Conservation (phyloP, 2,113 vertebrate species). For the Ptilonorhynchus violaceus region DNA sequence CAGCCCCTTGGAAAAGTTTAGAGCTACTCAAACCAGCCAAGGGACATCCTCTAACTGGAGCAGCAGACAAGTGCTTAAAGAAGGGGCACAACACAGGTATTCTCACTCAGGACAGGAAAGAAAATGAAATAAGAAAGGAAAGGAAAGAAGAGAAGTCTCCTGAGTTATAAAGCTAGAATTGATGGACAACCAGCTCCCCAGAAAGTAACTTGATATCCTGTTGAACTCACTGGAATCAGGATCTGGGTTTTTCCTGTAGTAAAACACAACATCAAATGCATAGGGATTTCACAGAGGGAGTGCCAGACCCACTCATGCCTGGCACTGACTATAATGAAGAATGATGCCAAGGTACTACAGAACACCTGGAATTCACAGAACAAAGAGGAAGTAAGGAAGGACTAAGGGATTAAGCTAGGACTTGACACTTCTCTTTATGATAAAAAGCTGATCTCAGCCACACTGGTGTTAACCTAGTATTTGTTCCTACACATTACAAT, state of each 20-base stretch:
- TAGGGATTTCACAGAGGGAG: neutral
- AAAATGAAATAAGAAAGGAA: neutral
- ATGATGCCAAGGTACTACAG: neutral
- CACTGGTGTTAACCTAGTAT: neutral
- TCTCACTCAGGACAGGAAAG: neutral
- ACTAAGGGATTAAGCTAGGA: neutral
- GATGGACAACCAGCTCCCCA: neutral
- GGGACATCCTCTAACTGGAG: neutral
- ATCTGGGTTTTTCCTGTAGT: neutral
- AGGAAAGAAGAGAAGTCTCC: constrained; percentile 18
- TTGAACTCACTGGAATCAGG: neutral
- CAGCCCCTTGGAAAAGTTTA: neutral
- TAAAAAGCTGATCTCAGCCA: neutral
- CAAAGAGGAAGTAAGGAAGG: neutral
- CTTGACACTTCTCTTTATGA: neutral
- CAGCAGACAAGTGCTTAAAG: neutral
- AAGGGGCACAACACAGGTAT: neutral
- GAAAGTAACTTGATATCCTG: neutral
- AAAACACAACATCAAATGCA: neutral
- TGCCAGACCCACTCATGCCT: neutral
- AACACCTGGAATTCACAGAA: neutral
- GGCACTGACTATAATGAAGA: neutral
- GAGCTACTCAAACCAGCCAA: neutral
- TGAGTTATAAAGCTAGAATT: constrained; percentile 13
- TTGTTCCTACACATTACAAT: neutral